Conservation (phyloP, 2,113 vertebrate species). For the Megalops atlanticus region DNA sequence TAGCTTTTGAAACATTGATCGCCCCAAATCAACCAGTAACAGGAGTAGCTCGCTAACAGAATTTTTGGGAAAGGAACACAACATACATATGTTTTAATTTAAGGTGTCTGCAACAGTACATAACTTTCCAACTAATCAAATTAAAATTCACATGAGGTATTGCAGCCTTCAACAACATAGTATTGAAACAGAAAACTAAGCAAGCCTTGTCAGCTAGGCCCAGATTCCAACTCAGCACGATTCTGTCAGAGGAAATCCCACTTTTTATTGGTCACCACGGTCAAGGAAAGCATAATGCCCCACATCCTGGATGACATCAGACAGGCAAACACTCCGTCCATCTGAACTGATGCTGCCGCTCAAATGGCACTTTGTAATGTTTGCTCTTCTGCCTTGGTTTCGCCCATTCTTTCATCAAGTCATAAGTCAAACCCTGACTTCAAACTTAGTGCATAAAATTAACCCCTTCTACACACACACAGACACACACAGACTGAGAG, state of each 20-base stretch:
- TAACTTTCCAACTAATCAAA: background rate
- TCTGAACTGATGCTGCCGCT: background rate
- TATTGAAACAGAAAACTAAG: no score
- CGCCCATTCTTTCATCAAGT: background rate
- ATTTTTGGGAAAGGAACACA: background rate
- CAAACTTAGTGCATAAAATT: background rate
- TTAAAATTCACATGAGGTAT: background rate
- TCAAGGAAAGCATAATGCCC: background rate
- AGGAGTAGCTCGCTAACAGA: background rate
- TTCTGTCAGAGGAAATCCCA: background rate
- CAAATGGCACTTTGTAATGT: background rate
- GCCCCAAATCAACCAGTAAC: no score
- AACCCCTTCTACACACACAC: background rate
- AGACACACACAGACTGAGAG: no score
- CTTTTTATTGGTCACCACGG: background rate
- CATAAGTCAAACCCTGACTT: background rate
- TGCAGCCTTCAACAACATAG: no score
- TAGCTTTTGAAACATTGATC: no score
- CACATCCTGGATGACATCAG: conserved; percentile 7
- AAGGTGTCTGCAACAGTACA: background rate
- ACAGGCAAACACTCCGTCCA: background rate
- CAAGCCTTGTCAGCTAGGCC: background rate
- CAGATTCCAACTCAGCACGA: background rate
- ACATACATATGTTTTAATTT: no score
- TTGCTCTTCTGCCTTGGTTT: background rate